A percentile compares a stretch with the other conserved stretches of the same genome.
Evolutionary conservation across 2,888 invertebrate species (phyloP).

Genomic region (Dyspetes luteomarginatus): DNA sequence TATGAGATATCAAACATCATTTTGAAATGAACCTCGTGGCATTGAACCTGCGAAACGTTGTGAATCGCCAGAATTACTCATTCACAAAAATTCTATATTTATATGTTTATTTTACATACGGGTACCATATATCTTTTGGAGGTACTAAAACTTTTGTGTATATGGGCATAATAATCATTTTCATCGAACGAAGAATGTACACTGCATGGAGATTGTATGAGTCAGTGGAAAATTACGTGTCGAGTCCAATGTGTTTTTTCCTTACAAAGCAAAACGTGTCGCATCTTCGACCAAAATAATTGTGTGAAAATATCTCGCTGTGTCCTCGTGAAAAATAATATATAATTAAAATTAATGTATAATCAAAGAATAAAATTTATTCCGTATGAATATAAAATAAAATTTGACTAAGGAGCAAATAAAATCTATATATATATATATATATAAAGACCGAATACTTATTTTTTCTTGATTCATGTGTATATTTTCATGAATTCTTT

Average conservation of each 20-base stretch:
- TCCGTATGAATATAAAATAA: too few species aligned
- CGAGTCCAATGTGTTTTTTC: not conserved
- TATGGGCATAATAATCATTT: not conserved
- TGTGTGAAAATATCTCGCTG: not conserved
- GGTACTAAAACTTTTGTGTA: not conserved
- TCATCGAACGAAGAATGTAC: not conserved
- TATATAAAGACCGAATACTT: too few species aligned
- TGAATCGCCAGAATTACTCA: not conserved
- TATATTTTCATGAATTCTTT: not conserved
- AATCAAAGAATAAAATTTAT: too few species aligned
- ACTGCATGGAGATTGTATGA: constrained; percentile 15
- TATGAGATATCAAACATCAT: not conserved
- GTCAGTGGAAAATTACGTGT: constrained; percentile 16
- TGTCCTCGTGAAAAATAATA: too few species aligned
- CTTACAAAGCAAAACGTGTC: not conserved
- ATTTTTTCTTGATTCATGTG: too few species aligned
- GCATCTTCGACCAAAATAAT: not conserved
- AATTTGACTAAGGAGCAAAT: too few species aligned
- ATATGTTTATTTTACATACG: constrained; percentile 5
- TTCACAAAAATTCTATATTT: constrained; percentile 8
- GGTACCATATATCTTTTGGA: not conserved
- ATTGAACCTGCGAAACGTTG: constrained; percentile 3
- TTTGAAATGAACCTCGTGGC: constrained; percentile 1
- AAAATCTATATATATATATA: not conserved
- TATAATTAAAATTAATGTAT: too few species aligned